Percentiles rank a stretch among this genome's conserved stretches.
These are phyloP conservation scores for Myiotriccus ornatus DNA, from an alignment of 2,797 vertebrate species.

Conservation along the genomic window DNA sequence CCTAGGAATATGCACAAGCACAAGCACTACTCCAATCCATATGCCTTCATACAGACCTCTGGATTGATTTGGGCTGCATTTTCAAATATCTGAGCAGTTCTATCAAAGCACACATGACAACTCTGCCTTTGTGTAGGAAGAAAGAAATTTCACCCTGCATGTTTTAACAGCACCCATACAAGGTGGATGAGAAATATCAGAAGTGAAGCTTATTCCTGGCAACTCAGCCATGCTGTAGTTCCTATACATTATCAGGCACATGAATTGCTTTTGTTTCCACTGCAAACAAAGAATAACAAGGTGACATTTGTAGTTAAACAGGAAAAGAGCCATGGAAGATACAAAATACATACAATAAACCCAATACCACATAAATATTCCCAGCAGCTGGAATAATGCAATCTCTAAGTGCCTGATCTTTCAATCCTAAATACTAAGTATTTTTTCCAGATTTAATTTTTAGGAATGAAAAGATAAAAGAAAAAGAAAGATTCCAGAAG, in stretches of 20 bases:
- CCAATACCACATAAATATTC: neutral
- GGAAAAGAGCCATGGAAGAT: neutral
- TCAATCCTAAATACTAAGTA: neutral
- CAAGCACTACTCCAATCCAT: accelerated
- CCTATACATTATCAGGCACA: neutral
- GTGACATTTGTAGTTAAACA: neutral
- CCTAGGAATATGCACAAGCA: neutral
- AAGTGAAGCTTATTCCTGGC: neutral
- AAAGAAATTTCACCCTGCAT: slow-evolving; percentile 40
- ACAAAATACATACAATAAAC: neutral
- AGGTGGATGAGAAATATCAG: neutral
- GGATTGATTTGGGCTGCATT: neutral
- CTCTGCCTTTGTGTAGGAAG: neutral
- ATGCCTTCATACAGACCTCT: neutral
- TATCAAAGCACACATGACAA: neutral
- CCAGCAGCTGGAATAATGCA: neutral
- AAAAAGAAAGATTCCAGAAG: neutral
- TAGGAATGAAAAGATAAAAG: neutral
- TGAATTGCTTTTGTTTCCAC: neutral
- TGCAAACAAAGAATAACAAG: neutral
- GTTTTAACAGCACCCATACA: neutral
- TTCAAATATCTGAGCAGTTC: neutral
- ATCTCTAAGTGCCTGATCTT: neutral
- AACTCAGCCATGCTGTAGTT: neutral
- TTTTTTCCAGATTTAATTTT: neutral